Percentiles rank a stretch among this genome's conserved stretches.
Conservation (phyloP, 2,797 vertebrate species). For the Pangasius djambal region DNA sequence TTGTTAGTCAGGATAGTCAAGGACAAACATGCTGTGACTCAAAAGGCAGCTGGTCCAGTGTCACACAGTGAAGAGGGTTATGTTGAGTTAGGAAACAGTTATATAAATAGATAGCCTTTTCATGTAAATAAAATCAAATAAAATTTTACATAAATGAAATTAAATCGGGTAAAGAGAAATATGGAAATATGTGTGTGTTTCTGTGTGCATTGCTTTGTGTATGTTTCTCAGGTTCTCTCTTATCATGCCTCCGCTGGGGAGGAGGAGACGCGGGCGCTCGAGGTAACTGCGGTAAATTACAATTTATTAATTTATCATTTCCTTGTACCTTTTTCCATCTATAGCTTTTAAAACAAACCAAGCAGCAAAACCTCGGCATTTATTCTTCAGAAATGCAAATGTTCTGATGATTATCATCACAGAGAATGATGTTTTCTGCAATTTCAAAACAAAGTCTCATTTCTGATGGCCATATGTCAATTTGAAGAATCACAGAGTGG, state of each 20-base stretch:
- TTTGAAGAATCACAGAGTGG: neutral
- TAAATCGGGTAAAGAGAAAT: neutral
- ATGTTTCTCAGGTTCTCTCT: conserved; percentile 84
- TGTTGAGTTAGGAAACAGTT: neutral
- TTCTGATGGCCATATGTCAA: neutral
- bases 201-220: conserved; percentile 4
- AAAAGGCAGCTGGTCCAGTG: neutral
- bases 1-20: neutral
- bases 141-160: neutral
- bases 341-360: neutral
- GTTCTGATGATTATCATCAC: neutral
- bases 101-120: neutral
- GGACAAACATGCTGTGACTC: conserved; percentile 13
- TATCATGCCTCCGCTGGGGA: conserved; percentile 93
- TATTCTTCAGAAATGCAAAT: neutral
- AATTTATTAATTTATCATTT: conserved; percentile 61
- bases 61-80: neutral
- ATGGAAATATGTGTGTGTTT: conserved; percentile 11
- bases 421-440: too few species aligned
- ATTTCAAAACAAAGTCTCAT: neutral
- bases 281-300: conserved; percentile 90
- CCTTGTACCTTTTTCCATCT: neutral
- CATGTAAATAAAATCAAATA: neutral
- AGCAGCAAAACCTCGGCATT: conserved; percentile 15
- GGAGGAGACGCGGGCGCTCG: conserved; percentile 90